Conservation (phyloP, 2,113 vertebrate species). For the Opisthocomus hoazin region DNA sequence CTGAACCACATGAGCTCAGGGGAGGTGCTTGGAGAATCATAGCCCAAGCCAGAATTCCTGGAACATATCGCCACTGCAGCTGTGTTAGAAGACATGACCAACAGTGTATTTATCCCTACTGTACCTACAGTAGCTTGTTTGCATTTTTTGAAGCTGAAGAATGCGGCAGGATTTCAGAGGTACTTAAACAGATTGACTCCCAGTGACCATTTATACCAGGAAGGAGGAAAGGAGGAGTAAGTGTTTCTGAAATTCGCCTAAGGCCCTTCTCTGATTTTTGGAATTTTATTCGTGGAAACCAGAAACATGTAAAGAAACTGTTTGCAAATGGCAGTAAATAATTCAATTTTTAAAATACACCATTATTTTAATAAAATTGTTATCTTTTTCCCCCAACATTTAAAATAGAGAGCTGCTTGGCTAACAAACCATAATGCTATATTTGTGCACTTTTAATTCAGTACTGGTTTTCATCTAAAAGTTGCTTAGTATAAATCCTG, state of each 20-base stretch:
- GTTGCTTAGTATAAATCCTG: background rate
- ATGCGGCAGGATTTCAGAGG: background rate
- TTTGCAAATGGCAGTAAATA: background rate
- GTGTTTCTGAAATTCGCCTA: background rate
- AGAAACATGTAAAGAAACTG: background rate
- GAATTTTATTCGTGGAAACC: background rate
- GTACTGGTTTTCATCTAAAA: background rate
- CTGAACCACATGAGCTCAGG: background rate
- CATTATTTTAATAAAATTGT: background rate
- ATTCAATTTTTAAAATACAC: background rate
- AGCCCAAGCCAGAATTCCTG: background rate
- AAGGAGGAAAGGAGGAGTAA: background rate
- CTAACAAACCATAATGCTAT: background rate
- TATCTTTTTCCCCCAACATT: background rate
- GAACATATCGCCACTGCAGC: background rate
- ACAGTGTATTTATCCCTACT: background rate
- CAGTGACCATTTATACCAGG: background rate
- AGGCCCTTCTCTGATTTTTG: background rate
- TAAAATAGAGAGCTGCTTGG: background rate
- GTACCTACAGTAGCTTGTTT: background rate
- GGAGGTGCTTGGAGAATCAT: background rate
- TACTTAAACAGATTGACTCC: background rate
- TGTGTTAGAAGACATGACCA: background rate
- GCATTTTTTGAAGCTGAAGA: background rate
- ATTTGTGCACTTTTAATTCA: background rate